phyloP scores from a whole-genome alignment of 2,797 vertebrate genomes.

The Liparis tanakae region DNA sequence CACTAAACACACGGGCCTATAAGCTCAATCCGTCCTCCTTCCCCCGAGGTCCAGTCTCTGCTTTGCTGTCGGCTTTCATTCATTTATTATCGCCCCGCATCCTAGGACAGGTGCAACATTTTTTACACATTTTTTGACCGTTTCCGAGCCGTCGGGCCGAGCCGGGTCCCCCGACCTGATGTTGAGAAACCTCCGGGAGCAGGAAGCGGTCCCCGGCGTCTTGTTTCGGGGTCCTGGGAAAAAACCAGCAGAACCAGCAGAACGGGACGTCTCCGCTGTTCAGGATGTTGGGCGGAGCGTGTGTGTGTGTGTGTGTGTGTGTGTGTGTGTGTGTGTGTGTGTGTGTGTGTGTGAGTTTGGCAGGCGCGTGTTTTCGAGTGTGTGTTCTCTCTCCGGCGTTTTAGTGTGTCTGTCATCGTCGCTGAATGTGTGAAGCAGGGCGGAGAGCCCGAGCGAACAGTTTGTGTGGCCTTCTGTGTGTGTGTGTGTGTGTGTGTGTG shows the following conservation, averaged over 20 bases:
- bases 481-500: conserved; percentile 26
- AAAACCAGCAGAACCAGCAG: conserved; percentile 48
- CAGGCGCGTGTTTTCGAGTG: conserved; percentile 17
- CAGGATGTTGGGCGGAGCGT: conserved; percentile 50
- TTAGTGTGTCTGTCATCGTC: conserved; percentile 29
- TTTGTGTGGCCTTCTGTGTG: conserved; percentile 56
- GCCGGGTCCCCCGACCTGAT: conserved; percentile 20
- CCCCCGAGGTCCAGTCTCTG: too few relatives aligned
- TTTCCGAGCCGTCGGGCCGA: background rate
- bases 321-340: conserved; percentile 5
- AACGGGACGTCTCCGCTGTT: conserved; percentile 50
- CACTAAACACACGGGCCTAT: too few relatives aligned
- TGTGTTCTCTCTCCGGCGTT: background rate
- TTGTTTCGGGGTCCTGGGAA: conserved; percentile 61
- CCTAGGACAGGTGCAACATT: background rate
- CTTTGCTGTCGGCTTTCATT: too few relatives aligned
- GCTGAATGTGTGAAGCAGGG: conserved; percentile 64
- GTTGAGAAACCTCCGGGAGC: background rate
- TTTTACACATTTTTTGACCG: too few relatives aligned
- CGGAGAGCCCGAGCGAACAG: conserved; percentile 41
- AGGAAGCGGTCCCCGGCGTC: conserved; percentile 29
- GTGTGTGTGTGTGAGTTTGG: conserved; percentile 21
- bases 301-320: conserved; percentile 14
- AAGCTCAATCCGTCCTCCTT: too few relatives aligned
- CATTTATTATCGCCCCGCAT: too few relatives aligned